These are phyloP conservation scores for Bagarius yarrelli DNA, from an alignment of 2,113 vertebrate genomes.

Conservation along the genomic window DNA sequence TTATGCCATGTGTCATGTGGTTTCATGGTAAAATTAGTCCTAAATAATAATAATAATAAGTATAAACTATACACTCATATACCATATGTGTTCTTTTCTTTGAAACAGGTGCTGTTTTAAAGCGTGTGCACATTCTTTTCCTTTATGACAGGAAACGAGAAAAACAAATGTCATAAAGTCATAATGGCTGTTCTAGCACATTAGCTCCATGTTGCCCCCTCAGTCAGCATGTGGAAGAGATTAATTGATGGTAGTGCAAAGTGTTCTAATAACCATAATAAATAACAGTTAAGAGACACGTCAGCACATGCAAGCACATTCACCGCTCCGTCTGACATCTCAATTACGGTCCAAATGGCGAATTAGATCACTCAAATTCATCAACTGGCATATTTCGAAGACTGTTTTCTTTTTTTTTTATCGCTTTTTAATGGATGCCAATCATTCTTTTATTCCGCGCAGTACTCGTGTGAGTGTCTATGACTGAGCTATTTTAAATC, in stretches of 20 bases:
- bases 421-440: conserved; percentile 13
- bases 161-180: conserved; percentile 27
- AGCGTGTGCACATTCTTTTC: conserved; percentile 13
- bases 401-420: conserved; percentile 7
- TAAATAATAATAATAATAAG: too few species aligned
- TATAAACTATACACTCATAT: too few species aligned
- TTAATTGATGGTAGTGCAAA: conserved; percentile 35
- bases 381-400: conserved; percentile 7
- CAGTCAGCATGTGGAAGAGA: conserved; percentile 37
- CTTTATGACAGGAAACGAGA: conserved; percentile 25
- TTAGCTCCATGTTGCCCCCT: conserved; percentile 27
- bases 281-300: conserved; percentile 45
- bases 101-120: background rate
- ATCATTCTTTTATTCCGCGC: background rate
- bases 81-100: too few species aligned
- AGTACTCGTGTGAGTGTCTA: conserved; percentile 13
- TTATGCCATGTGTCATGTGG: background rate
- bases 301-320: conserved; percentile 30
- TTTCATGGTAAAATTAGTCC: background rate
- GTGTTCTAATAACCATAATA: conserved; percentile 46
- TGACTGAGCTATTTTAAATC: conserved; percentile 5
- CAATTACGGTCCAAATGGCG: conserved; percentile 42
- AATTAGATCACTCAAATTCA: conserved; percentile 36
- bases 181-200: conserved; percentile 41
- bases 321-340: conserved; percentile 29